These are phyloP conservation scores for Alcis repandata DNA, from an alignment of 2,888 invertebrate species.

Conservation along the genomic window DNA sequence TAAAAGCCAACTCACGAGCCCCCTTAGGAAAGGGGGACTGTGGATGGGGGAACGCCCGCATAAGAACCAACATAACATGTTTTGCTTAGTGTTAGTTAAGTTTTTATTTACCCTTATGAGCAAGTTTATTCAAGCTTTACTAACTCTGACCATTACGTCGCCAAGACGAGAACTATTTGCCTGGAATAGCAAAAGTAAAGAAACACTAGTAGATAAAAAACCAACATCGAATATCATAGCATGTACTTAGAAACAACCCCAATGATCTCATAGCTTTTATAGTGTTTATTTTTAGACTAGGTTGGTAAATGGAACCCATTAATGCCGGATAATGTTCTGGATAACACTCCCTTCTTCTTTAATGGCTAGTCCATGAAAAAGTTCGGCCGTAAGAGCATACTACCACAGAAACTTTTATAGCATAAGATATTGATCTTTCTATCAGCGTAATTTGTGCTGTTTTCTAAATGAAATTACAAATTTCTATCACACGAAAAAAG, in stretches of 20 bases:
- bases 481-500: too few relatives aligned
- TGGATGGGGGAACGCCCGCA: constrained; percentile 46
- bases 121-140: constrained; percentile 1
- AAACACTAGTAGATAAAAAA: too few relatives aligned
- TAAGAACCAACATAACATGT: constrained; percentile 36
- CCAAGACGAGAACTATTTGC: too few relatives aligned
- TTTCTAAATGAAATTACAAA: too few relatives aligned
- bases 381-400: neutral
- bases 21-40: constrained; percentile 29
- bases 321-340: constrained; percentile 27
- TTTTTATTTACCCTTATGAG: neutral
- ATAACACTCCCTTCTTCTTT: constrained; percentile 14
- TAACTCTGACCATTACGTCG: neutral
- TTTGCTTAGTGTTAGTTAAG: constrained; percentile 33
- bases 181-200: too few relatives aligned
- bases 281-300: constrained; percentile 11
- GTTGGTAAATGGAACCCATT: constrained; percentile 29
- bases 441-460: too few relatives aligned
- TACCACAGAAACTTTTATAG: neutral
- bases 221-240: too few relatives aligned
- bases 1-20: constrained; percentile 28
- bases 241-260: too few relatives aligned
- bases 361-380: neutral
- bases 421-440: too few relatives aligned
- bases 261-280: too few relatives aligned